Conservation (phyloP, 2,113 vertebrate species). For the Sturnus vulgaris region DNA sequence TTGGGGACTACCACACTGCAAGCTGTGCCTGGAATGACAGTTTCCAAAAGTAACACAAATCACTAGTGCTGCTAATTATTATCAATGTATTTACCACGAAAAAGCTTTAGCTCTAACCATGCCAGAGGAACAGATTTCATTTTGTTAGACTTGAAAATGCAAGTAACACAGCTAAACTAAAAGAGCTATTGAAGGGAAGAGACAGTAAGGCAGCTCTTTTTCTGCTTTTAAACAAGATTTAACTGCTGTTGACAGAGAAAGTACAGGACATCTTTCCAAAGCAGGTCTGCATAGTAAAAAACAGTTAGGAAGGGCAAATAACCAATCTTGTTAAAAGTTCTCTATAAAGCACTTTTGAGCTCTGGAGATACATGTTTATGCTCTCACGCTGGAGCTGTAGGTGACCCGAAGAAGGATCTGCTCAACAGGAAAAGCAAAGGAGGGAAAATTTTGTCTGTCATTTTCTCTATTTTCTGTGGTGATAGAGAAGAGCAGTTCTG, state of each 20-base stretch:
- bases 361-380: background rate
- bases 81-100: background rate
- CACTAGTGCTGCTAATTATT: background rate
- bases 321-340: background rate
- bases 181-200: background rate
- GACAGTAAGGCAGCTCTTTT: constrained; percentile 1
- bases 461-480: background rate
- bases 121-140: background rate
- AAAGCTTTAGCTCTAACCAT: background rate
- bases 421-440: background rate
- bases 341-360: background rate
- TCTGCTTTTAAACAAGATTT: background rate
- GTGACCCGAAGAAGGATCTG: constrained; percentile 2
- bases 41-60: background rate
- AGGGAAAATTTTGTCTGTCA: background rate
- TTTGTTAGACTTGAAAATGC: background rate
- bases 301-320: background rate
- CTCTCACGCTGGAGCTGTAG: background rate
- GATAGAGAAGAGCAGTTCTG: background rate
- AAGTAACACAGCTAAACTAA: background rate
- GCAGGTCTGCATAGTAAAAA: background rate
- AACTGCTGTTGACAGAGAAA: constrained; percentile 1
- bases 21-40: background rate
- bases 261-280: background rate
- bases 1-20: background rate